Evolutionary conservation across 2,888 invertebrate genomes (phyloP).

Genomic region (Aspidapion aeneum): DNA sequence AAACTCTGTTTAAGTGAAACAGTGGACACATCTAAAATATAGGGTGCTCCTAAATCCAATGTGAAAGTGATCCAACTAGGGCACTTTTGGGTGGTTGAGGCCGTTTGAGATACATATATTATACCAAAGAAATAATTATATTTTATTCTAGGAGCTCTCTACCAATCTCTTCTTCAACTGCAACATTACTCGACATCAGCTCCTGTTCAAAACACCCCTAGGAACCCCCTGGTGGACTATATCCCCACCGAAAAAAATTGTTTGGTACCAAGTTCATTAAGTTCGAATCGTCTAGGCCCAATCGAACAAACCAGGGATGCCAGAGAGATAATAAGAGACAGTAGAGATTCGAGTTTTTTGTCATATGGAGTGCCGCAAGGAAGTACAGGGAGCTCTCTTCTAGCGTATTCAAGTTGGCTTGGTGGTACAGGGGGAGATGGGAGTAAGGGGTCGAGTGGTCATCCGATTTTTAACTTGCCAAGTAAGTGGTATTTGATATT

Average conservation of each 20-base stretch:
- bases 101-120: no score
- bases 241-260: constrained; percentile 28
- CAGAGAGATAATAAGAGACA: constrained; percentile 24
- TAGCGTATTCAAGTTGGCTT: constrained; percentile 44
- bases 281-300: no score
- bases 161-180: constrained; percentile 41
- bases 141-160: constrained; percentile 37
- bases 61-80: no score
- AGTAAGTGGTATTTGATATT: constrained; percentile 46
- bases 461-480: constrained; percentile 60
- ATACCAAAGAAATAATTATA: no score
- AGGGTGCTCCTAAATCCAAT: no score
- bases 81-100: no score
- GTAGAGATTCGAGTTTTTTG: constrained; percentile 31
- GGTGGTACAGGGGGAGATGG: constrained; percentile 37
- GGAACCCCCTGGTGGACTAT: constrained; percentile 34
- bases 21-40: no score
- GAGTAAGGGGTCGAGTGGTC: constrained; percentile 25
- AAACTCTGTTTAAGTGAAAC: no score
- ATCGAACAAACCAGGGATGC: no score
- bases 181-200: constrained; percentile 39
- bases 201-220: constrained; percentile 40
- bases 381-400: constrained; percentile 37
- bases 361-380: constrained; percentile 39
- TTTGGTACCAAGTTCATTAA: no score